Conservation (phyloP, 2,113 vertebrate species). For the Hemicordylus capensis region DNA sequence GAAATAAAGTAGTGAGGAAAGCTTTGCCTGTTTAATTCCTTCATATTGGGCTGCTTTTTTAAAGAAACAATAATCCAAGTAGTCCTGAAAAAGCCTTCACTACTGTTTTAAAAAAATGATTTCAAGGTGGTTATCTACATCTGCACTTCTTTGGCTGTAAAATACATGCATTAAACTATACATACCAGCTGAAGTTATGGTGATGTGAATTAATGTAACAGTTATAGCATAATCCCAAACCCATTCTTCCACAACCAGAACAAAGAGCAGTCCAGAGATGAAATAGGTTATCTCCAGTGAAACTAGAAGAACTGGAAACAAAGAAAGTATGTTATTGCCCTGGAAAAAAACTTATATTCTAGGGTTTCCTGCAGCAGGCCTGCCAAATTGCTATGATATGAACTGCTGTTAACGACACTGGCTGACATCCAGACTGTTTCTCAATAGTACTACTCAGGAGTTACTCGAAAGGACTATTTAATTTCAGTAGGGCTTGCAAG, state of each 20-base stretch:
- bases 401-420: neutral
- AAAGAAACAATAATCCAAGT: neutral
- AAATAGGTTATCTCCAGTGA: conserved; percentile 86
- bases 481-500: no score
- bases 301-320: conserved; percentile 68
- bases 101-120: neutral
- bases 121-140: neutral
- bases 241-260: conserved; percentile 83
- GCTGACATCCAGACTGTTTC: no score
- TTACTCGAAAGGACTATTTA: no score
- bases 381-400: neutral
- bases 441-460: no score
- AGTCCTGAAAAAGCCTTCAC: neutral
- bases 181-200: conserved; percentile 81
- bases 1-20: neutral
- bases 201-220: conserved; percentile 81
- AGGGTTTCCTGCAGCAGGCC: neutral
- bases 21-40: neutral
- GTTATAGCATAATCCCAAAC: conserved; percentile 89
- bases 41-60: neutral
- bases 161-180: conserved; percentile 23
- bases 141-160: neutral
- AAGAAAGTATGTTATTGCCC: conserved; percentile 5
- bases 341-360: neutral
- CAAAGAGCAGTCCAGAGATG: conserved; percentile 83